These are phyloP conservation scores for Menidia menidia DNA, from an alignment of 2,797 vertebrate species.

Conservation along the genomic window DNA sequence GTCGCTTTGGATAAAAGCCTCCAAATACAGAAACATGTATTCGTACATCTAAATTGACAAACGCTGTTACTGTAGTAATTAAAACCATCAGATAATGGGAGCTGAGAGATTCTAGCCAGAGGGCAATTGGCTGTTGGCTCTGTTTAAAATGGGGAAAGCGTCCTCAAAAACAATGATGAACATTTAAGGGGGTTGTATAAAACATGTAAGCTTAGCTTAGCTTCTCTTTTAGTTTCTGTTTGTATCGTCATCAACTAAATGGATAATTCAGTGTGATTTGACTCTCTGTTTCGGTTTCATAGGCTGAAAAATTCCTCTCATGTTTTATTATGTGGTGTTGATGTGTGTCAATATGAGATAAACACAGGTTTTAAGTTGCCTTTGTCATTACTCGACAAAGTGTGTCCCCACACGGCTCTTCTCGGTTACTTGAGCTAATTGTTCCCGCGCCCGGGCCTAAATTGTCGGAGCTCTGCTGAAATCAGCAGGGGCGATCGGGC, in stretches of 20 bases:
- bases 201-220: too few species aligned
- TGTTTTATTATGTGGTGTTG: background rate
- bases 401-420: background rate
- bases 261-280: background rate
- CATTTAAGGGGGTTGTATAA: too few species aligned
- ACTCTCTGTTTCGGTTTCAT: background rate
- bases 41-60: background rate
- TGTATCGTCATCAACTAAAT: background rate
- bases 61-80: conserved; percentile 1
- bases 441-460: background rate
- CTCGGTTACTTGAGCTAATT: conserved; percentile 7
- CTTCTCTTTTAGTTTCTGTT: too few species aligned
- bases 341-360: background rate
- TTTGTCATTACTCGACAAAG: background rate
- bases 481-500: background rate
- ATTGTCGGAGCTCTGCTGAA: background rate
- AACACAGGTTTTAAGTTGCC: background rate
- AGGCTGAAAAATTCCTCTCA: background rate
- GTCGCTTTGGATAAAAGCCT: too few species aligned
- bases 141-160: background rate
- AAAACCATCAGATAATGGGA: background rate
- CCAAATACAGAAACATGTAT: too few species aligned
- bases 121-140: background rate
- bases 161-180: too few species aligned
- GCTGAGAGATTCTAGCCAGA: background rate